Conservation (phyloP, 2,113 vertebrate species). For the Mesoclemmys tuberculata region DNA sequence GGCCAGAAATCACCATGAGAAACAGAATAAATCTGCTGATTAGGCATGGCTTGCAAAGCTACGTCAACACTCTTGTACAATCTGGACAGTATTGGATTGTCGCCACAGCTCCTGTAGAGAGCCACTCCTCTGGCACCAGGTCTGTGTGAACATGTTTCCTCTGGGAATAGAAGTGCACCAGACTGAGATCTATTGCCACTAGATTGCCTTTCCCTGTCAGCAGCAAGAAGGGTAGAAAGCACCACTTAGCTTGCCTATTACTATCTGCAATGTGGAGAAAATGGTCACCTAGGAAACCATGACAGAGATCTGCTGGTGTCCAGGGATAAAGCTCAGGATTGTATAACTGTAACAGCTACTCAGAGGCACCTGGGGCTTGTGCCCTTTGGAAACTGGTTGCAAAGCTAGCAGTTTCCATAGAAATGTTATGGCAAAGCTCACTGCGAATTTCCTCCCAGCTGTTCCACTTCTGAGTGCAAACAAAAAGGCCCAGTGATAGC, state of each 20-base stretch:
- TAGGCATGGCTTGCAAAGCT: neutral
- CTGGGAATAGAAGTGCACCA: neutral
- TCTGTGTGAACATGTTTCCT: neutral
- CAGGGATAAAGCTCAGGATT: neutral
- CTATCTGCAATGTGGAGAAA: neutral
- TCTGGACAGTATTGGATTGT: too few relatives aligned
- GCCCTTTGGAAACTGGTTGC: slow-evolving; percentile 19
- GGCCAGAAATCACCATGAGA: neutral
- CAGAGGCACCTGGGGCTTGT: slow-evolving; percentile 10
- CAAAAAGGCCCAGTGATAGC: neutral
- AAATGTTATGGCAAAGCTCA: slow-evolving; percentile 21
- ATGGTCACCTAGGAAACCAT: slow-evolving; percentile 18
- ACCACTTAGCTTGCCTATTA: neutral
- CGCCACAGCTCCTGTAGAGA: too few relatives aligned
- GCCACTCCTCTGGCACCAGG: neutral
- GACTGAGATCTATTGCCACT: accelerated
- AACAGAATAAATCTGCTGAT: neutral
- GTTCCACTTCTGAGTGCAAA: neutral
- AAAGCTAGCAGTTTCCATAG: slow-evolving; percentile 40
- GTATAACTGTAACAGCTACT: neutral
- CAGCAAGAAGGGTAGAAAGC: neutral
- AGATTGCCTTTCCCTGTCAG: neutral
- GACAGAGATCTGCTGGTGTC: neutral
- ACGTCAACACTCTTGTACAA: neutral
- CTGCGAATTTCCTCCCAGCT: neutral